A percentile compares a stretch with the other conserved stretches of the same genome.
Evolutionary conservation across 2,113 vertebrate species (phyloP).

Genomic region (Platycercus adscitus): DNA sequence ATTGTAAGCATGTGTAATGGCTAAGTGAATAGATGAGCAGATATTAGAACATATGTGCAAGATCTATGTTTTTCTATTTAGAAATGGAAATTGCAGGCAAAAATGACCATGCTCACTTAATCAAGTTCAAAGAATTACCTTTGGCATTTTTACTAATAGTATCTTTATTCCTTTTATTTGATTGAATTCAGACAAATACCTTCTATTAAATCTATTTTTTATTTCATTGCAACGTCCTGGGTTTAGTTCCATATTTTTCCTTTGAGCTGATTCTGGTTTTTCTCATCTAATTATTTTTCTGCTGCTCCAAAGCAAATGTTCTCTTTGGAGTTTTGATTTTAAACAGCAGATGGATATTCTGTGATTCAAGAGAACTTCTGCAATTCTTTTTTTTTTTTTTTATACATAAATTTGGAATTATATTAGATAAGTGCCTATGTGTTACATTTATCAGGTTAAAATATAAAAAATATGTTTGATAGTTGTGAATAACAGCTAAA

Average conservation of each 20-base stretch:
- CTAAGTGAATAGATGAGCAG: background rate
- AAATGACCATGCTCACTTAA: background rate
- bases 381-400: background rate
- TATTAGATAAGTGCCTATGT: background rate
- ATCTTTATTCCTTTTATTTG: background rate
- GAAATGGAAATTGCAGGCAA: constrained; percentile 4
- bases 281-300: constrained; percentile 26
- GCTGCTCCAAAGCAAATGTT: constrained; percentile 6
- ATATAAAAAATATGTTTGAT: background rate
- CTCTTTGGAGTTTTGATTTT: constrained; percentile 24
- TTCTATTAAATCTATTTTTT: background rate
- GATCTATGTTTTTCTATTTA: background rate
- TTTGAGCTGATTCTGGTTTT: background rate
- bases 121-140: background rate
- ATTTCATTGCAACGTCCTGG: background rate
- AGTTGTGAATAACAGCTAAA: background rate
- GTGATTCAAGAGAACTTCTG: background rate
- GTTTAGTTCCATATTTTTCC: background rate
- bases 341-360: background rate
- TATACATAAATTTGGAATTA: background rate
- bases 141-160: background rate
- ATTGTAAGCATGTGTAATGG: background rate
- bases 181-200: background rate
- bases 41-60: background rate
- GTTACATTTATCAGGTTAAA: background rate